phyloP scores from a whole-genome alignment of 2,888 invertebrate species.

The Steinernema carpocapsae region DNA sequence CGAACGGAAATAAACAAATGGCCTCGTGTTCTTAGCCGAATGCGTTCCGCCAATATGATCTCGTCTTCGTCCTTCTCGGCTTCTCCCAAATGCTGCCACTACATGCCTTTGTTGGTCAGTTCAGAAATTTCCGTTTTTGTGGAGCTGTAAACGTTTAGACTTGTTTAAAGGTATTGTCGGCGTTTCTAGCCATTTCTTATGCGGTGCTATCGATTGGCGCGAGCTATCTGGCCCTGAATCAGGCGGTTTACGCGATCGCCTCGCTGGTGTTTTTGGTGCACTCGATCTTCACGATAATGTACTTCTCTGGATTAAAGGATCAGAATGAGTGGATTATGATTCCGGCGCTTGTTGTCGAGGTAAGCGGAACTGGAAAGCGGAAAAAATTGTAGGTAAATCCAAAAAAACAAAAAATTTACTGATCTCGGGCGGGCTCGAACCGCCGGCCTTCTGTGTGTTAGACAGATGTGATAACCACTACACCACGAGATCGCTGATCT shows the following conservation, averaged over 20 bases:
- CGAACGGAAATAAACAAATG: too few relatives aligned
- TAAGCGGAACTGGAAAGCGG: too few relatives aligned
- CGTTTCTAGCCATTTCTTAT: slow-evolving; percentile 4
- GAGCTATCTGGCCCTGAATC: not conserved
- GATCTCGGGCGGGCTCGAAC: slow-evolving; percentile 57
- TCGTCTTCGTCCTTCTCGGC: not conserved
- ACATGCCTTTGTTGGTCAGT: slow-evolving; percentile 3
- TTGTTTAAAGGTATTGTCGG: slow-evolving; percentile 29
- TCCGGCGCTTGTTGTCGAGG: slow-evolving; percentile 7
- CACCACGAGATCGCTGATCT: slow-evolving; percentile 39
- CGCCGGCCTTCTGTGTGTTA: slow-evolving; percentile 59
- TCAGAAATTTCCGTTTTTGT: not conserved
- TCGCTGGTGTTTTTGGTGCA: not conserved
- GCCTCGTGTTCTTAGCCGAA: too few relatives aligned
- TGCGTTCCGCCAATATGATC: too few relatives aligned
- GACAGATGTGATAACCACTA: slow-evolving; percentile 58
- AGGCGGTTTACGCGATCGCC: not conserved
- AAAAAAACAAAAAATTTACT: slow-evolving; percentile 22
- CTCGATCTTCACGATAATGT: slow-evolving; percentile 23
- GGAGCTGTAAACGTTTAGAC: slow-evolving; percentile 13
- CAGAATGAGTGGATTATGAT: slow-evolving; percentile 13
- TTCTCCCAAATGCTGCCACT: slow-evolving; percentile 22
- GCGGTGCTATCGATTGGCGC: slow-evolving; percentile 6
- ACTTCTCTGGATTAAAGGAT: slow-evolving; percentile 7
- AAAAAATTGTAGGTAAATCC: not conserved